Conservation (phyloP, 1,140 invertebrate genomes). For the Drosophila lini region DNA sequence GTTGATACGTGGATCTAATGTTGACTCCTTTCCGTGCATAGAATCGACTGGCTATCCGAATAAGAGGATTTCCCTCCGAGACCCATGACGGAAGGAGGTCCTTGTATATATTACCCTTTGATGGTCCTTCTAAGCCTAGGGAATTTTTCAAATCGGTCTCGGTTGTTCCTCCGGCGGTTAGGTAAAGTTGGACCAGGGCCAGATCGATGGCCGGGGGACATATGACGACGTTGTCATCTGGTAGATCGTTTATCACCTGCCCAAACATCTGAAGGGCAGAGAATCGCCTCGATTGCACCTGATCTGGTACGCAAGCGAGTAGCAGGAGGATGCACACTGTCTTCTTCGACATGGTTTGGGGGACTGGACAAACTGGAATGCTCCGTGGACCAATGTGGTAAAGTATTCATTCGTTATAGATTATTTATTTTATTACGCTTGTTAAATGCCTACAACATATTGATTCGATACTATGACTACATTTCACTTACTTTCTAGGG, state of each 20-base stretch:
- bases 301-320: neutral
- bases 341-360: neutral
- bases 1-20: neutral
- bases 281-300: neutral
- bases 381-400: neutral
- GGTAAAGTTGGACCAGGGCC: constrained; percentile 14
- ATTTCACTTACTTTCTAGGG: constrained; percentile 41
- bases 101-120: neutral
- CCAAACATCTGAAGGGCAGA: neutral
- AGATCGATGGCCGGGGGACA: neutral
- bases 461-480: constrained; percentile 27
- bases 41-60: neutral
- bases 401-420: constrained; percentile 27
- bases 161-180: constrained; percentile 3
- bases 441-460: constrained; percentile 44
- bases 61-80: neutral
- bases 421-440: constrained; percentile 38
- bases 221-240: neutral
- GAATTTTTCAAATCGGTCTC: neutral
- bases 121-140: neutral
- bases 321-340: neutral
- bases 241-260: neutral
- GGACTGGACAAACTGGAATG: neutral
- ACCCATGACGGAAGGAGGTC: neutral
- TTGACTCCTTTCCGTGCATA: neutral